Conservation (phyloP, 2,888 invertebrate genomes). For the Carpatolechia fugitivella region DNA sequence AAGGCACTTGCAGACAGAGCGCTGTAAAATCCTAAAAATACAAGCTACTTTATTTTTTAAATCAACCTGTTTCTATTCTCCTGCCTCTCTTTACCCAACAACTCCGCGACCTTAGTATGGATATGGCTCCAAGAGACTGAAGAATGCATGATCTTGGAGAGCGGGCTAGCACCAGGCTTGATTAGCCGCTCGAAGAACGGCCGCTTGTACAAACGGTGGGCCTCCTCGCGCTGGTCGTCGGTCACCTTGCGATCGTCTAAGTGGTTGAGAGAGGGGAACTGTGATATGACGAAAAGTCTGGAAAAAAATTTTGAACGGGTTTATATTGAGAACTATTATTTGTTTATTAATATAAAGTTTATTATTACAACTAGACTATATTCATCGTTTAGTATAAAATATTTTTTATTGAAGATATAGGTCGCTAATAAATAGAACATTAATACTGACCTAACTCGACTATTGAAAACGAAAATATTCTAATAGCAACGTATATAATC, state of each 20-base stretch:
- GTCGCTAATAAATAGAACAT: too few relatives aligned
- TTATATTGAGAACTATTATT: not conserved
- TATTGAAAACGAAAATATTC: too few relatives aligned
- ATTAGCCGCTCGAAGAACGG: constrained; percentile 77
- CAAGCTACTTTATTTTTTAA: constrained; percentile 22
- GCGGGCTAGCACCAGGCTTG: constrained; percentile 43
- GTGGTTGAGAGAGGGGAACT: constrained; percentile 83
- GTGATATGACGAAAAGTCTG: constrained; percentile 86
- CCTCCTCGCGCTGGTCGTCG: constrained; percentile 81
- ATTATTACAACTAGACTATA: too few relatives aligned
- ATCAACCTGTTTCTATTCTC: constrained; percentile 49
- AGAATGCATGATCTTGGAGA: constrained; percentile 50
- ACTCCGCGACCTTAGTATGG: constrained; percentile 45
- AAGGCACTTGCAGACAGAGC: too few relatives aligned
- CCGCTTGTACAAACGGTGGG: constrained; percentile 80
- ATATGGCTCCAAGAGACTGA: constrained; percentile 54
- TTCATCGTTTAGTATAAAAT: too few relatives aligned
- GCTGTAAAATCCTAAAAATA: too few relatives aligned
- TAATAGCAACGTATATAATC: too few relatives aligned
- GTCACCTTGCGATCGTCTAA: constrained; percentile 86
- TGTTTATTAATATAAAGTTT: too few relatives aligned
- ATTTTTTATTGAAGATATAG: too few relatives aligned
- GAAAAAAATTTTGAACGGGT: constrained; percentile 31
- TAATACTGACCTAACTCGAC: too few relatives aligned
- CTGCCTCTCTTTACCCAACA: constrained; percentile 44